Conservation (phyloP, 2,888 invertebrate genomes). For the Zaprionus obscuricornis region DNA sequence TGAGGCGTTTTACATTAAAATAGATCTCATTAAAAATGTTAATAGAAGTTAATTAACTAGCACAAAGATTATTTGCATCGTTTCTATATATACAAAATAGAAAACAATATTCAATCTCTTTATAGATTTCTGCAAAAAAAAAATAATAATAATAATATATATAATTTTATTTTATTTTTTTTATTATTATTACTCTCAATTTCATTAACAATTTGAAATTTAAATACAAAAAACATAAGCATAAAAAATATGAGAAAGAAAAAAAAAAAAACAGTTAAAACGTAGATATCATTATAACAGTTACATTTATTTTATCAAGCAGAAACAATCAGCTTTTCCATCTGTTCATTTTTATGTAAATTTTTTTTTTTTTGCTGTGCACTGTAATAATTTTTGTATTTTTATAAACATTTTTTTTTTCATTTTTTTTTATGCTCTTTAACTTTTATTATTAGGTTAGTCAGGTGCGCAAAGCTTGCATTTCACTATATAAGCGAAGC, state of each 20-base stretch:
- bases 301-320: slow-evolving; percentile 36
- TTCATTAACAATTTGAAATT: no score
- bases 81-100: no score
- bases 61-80: not conserved
- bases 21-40: slow-evolving; percentile 36
- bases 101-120: no score
- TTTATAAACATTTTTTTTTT: slow-evolving; percentile 35
- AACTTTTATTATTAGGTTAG: slow-evolving; percentile 52
- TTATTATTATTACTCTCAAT: no score
- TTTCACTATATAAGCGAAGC: slow-evolving; percentile 44
- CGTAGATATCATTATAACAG: slow-evolving; percentile 12
- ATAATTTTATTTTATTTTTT: no score
- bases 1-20: slow-evolving; percentile 37
- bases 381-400: slow-evolving; percentile 20
- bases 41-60: slow-evolving; percentile 14
- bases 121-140: no score
- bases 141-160: no score
- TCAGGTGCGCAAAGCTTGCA: slow-evolving; percentile 40
- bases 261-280: no score
- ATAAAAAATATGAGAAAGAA: no score
- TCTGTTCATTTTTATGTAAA: slow-evolving; percentile 31
- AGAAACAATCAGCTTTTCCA: slow-evolving; percentile 29
- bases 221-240: no score
- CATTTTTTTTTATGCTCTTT: slow-evolving; percentile 58
- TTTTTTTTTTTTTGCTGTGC: slow-evolving; percentile 38